These are phyloP conservation scores for Chaunax sp. DNA, from an alignment of 2,797 vertebrate genomes.

Conservation along the genomic window DNA sequence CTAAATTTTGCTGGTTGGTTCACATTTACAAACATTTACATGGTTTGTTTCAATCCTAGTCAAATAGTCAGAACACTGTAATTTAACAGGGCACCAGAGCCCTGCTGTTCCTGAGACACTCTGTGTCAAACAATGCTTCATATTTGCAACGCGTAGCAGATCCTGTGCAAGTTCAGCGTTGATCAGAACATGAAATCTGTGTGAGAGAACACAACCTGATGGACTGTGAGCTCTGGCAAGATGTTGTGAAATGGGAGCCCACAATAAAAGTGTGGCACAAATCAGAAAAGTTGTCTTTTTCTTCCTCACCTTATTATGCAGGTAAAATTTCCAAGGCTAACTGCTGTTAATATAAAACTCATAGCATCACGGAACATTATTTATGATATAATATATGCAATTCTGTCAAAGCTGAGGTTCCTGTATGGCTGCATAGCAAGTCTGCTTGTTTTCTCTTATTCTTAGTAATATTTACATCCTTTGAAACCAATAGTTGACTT, in stretches of 20 bases:
- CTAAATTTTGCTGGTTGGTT: too few relatives aligned
- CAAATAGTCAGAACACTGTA: conserved; percentile 1
- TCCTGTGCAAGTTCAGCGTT: neutral
- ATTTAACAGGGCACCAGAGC: neutral
- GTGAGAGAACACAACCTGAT: neutral
- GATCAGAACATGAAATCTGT: neutral
- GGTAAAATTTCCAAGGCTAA: conserved; percentile 30
- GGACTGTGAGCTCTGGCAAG: neutral
- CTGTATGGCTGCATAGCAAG: conserved; percentile 34
- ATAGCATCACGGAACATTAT: too few relatives aligned
- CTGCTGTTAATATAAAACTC: conserved; percentile 27
- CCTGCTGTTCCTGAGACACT: conserved; percentile 1
- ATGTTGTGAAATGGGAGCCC: neutral
- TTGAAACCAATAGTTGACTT: too few relatives aligned
- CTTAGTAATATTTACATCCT: too few relatives aligned
- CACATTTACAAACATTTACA: too few relatives aligned
- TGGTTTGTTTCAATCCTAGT: too few relatives aligned
- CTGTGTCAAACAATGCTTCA: conserved; percentile 18
- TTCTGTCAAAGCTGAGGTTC: conserved; percentile 44
- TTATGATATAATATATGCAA: too few relatives aligned
- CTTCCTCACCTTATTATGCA: conserved; percentile 18
- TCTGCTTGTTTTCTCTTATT: conserved; percentile 37
- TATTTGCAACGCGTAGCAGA: conserved; percentile 25
- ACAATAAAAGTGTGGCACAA: neutral
- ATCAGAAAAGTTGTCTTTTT: neutral